A percentile compares a stretch with the other conserved stretches of the same genome.
phyloP scores from a whole-genome alignment of 2,797 vertebrate species.

The Notamacropus eugenii region DNA sequence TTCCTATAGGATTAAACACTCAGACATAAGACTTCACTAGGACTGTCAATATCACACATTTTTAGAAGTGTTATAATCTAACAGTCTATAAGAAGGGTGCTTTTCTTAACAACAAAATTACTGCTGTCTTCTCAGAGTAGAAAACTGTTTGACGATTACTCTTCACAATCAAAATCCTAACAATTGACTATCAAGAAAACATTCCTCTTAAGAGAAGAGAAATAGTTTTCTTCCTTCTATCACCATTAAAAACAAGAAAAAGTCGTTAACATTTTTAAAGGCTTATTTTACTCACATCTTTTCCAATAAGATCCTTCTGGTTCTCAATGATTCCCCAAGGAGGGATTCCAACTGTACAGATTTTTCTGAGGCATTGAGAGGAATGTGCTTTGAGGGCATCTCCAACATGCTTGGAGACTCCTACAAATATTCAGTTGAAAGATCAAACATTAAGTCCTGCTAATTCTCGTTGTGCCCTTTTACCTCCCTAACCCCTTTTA shows the following conservation, averaged over 20 bases:
- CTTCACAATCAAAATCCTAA: slow-evolving; percentile 41
- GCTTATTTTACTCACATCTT: slow-evolving; percentile 90
- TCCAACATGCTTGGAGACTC: slow-evolving; percentile 95
- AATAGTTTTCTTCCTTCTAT: not conserved
- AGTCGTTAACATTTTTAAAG: slow-evolving; percentile 5
- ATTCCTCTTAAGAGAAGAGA: not conserved
- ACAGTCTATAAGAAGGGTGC: not conserved
- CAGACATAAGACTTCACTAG: not conserved
- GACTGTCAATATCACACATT: not conserved
- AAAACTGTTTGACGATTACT: not conserved
- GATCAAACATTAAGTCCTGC: slow-evolving; percentile 45
- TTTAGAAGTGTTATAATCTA: not conserved
- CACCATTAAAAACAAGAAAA: not conserved
- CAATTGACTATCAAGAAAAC: not conserved
- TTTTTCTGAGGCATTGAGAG: slow-evolving; percentile 91
- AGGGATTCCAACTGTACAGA: slow-evolving; percentile 93
- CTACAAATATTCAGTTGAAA: slow-evolving; percentile 82
- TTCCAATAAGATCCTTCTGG: slow-evolving; percentile 93
- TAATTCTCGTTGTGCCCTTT: not conserved
- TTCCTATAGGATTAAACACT: not conserved
- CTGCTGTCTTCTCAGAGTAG: not conserved
- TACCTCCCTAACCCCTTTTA: not conserved
- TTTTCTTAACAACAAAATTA: not conserved
- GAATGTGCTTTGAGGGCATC: slow-evolving; percentile 93
- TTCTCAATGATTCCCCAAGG: slow-evolving; percentile 98